Base-by-base conservation (phyloP, 2,888 invertebrate species). In the Entomobrya multifasciata region DNA sequence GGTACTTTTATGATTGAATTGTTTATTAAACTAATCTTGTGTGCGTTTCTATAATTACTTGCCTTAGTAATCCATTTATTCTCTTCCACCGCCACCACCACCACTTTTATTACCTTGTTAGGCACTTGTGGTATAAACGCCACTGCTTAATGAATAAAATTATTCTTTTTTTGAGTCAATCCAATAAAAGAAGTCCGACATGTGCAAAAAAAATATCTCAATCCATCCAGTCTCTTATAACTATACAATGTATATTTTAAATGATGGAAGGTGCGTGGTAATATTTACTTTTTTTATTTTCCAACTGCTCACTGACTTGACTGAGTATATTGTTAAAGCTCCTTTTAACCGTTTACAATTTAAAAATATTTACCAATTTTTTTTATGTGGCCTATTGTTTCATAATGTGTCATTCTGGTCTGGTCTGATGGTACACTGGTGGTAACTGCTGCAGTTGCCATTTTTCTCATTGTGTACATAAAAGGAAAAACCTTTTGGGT, bases 401-500 rank as follows among this genome's bases (percentile, higher is more conserved):
- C 8, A 17, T 25, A 4, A 65, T 22, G 65, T 70, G 41, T 47
- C 47, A 44, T 1, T 70, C 44, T 27, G 36, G n/a, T n/a, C n/a
- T n/a, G n/a, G n/a, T n/a, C n/a, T n/a, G n/a, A n/a, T n/a, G n/a
- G n/a, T n/a, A n/a, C n/a, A n/a, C n/a, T n/a, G n/a, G 47, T 70
- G 25, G 22, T 57, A 11, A 36, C 6, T 49, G 25, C 36, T 67
- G 67, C 27, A 13, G 22, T 70, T 44, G 47, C 70, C 22, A 41
- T 65, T 13, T 49, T 25, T 55, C 49, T 67, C 52, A 78, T 60
- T 36, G 70, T 72, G 52, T 81, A 44, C 25, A 81, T 70, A 81
- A 72, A 81, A 81, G 72, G 44, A 70, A 70, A 70, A 70, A 55
- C 52, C 27, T 44, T 47, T 70, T 70, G 62, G 11, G 30, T 62